phyloP scores from a whole-genome alignment of 2,113 vertebrate genomes.

The Onychorhynchus coronatus region DNA sequence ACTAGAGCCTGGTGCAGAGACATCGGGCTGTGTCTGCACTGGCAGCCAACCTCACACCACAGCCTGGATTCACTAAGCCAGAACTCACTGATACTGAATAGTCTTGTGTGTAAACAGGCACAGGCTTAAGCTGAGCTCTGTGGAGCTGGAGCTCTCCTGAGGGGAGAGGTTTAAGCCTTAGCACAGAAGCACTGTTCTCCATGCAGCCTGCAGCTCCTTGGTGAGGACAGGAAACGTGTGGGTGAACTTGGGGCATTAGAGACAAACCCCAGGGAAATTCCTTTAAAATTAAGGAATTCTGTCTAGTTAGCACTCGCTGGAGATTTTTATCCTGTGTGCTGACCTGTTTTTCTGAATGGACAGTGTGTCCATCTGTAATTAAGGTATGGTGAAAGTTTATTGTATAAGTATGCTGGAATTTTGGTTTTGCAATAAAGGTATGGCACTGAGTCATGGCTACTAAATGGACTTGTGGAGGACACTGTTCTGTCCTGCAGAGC shows the following conservation, averaged over 20 bases:
- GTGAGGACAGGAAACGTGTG: slow-evolving; percentile 37
- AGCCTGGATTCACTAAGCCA: neutral
- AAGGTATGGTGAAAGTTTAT: slow-evolving; percentile 53
- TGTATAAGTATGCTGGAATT: slow-evolving; percentile 55
- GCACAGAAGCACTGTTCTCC: neutral
- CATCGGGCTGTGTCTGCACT: neutral
- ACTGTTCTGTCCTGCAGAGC: neutral
- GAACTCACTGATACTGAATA: neutral
- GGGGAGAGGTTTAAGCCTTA: neutral
- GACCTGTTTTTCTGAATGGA: slow-evolving; percentile 35
- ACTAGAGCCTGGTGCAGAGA: neutral
- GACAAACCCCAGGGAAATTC: slow-evolving; percentile 28
- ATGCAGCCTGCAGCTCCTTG: neutral
- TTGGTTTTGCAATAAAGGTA: slow-evolving; percentile 47
- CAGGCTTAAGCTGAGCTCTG: neutral
- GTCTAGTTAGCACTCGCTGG: slow-evolving; percentile 16
- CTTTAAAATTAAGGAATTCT: slow-evolving; percentile 13
- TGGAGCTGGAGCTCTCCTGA: neutral
- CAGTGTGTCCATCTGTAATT: neutral
- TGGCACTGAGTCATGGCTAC: slow-evolving; percentile 16
- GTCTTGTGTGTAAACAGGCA: neutral
- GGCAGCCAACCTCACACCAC: neutral
- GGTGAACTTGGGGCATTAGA: neutral
- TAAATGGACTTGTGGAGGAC: neutral
- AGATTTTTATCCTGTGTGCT: neutral